A percentile compares a stretch with the other conserved stretches of the same genome.
Conservation (phyloP, 2,888 invertebrate species). For the Mesorhabditis spiculigera region DNA sequence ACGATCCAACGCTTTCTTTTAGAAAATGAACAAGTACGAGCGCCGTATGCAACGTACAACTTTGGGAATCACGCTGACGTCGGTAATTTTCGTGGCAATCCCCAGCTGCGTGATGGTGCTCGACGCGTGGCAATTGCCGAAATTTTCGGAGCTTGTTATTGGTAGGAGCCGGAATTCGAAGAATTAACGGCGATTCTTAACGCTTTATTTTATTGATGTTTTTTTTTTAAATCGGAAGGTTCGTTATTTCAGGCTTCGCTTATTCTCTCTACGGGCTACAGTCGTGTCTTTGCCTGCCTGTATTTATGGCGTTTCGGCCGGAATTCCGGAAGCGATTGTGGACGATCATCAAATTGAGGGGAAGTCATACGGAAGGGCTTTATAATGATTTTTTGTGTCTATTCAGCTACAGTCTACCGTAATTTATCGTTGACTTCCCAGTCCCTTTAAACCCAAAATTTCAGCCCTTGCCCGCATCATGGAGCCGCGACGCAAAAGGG, state of each 20-base stretch:
- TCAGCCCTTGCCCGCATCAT: no score
- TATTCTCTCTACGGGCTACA: constrained; percentile 35
- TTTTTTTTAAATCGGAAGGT: no score
- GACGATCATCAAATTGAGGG: not conserved
- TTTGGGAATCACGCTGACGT: not conserved
- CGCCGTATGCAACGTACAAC: not conserved
- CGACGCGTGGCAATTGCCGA: not conserved
- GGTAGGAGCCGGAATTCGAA: constrained; percentile 1
- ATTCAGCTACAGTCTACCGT: no score
- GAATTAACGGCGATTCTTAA: not conserved
- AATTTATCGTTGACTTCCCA: no score
- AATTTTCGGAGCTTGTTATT: not conserved
- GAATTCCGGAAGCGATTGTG: constrained; percentile 32
- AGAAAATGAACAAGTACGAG: constrained; percentile 1
- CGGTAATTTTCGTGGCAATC: not conserved
- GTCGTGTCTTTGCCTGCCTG: constrained; percentile 31
- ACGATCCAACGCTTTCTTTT: not conserved
- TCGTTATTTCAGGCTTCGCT: constrained; percentile 22
- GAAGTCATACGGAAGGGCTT: no score
- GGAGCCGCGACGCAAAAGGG: no score
- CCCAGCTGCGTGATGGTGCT: not conserved
- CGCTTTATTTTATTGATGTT: no score
- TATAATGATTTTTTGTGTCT: no score
- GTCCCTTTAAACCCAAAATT: no score
- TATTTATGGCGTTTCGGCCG: constrained; percentile 34